Percentiles rank a stretch among this genome's conserved stretches.
phyloP scores from a whole-genome alignment of 2,113 vertebrate genomes.

The Phalacrocorax carbo region DNA sequence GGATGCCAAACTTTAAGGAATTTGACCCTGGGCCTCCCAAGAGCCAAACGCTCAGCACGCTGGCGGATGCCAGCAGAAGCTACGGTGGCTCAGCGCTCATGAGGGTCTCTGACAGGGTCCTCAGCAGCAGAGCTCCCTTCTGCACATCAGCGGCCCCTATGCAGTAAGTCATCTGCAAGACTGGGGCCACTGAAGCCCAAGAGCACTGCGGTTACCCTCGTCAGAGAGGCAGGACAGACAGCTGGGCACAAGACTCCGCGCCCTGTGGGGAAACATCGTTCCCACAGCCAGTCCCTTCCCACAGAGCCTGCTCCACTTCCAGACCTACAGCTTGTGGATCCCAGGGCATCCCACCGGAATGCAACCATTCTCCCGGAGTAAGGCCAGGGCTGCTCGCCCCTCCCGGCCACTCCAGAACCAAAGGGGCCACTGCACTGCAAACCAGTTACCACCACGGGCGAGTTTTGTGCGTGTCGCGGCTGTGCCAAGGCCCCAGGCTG shows the following conservation, averaged over 20 bases:
- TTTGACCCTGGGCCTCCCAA: rapidly evolving
- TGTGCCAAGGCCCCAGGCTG: rapidly evolving
- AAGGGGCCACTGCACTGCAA: background rate
- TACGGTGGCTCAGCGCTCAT: background rate
- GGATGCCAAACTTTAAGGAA: rapidly evolving
- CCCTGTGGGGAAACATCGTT: background rate
- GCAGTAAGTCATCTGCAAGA: too few relatives aligned
- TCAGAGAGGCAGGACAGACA: background rate
- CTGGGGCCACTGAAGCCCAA: background rate
- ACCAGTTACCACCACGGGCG: background rate
- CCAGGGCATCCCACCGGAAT: background rate
- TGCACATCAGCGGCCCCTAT: rapidly evolving
- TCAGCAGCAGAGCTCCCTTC: background rate
- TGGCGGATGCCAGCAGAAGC: background rate
- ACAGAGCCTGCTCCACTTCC: background rate
- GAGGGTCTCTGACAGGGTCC: background rate
- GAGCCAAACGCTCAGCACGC: rapidly evolving
- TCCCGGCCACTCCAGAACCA: background rate
- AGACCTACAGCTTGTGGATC: too few relatives aligned
- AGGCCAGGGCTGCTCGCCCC: background rate
- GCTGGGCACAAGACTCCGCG: background rate
- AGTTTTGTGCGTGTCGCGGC: background rate
- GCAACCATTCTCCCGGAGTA: background rate
- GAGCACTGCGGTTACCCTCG: too few relatives aligned
- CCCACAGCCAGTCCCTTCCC: background rate